A percentile compares a stretch with the other conserved stretches of the same genome.
These are phyloP conservation scores for Tachystola acroxantha DNA, from an alignment of 2,888 invertebrate genomes.

Conservation along the genomic window DNA sequence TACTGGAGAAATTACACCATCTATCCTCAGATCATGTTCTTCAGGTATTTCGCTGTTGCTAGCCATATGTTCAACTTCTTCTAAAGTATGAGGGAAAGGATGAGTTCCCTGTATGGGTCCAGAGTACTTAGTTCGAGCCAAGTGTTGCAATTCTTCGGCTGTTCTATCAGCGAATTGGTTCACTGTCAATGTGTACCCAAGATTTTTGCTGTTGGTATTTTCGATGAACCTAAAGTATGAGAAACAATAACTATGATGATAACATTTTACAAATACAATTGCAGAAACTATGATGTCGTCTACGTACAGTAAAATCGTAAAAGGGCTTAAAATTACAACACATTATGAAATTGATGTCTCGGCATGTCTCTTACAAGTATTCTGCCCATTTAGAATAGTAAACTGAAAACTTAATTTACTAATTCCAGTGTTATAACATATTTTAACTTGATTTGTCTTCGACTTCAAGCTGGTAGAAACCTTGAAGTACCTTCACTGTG, in stretches of 20 bases:
- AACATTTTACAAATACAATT: too few species aligned
- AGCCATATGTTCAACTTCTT: conserved; percentile 23
- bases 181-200: conserved; percentile 32
- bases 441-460: too few species aligned
- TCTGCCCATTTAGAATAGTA: too few species aligned
- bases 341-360: too few species aligned
- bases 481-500: too few species aligned
- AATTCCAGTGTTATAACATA: too few species aligned
- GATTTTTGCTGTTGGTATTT: conserved; percentile 35
- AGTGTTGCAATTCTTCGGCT: conserved; percentile 23
- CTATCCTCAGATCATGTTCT: conserved; percentile 34
- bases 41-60: conserved; percentile 30
- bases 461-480: too few species aligned
- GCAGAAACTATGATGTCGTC: too few species aligned
- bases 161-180: conserved; percentile 41
- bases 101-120: conserved; percentile 11
- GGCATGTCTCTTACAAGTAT: too few species aligned
- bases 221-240: conserved; percentile 27
- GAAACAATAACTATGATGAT: background rate
- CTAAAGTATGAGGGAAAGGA: conserved; percentile 27
- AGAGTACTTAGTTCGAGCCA: conserved; percentile 24
- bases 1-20: conserved; percentile 33
- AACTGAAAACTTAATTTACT: too few species aligned
- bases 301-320: too few species aligned
- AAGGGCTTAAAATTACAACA: too few species aligned